A percentile compares a stretch with the other conserved stretches of the same genome.
These are phyloP conservation scores for Macrophya alboannulata DNA, from an alignment of 2,888 invertebrate species.

Conservation along the genomic window DNA sequence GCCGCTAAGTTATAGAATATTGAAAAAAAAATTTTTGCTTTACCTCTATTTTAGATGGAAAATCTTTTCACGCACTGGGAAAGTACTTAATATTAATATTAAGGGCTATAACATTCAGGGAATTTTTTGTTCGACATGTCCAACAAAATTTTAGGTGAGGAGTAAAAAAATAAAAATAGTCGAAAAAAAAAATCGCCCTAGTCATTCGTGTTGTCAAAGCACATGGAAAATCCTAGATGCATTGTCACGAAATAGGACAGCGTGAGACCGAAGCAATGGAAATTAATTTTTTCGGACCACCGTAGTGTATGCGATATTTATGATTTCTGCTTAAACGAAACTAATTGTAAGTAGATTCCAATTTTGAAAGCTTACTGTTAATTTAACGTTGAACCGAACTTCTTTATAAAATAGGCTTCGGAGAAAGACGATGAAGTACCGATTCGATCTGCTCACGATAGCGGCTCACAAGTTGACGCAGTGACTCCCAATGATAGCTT, in stretches of 20 bases:
- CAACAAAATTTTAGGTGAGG: too few relatives aligned
- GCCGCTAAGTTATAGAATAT: too few relatives aligned
- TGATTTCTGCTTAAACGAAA: not conserved
- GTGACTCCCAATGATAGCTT: slow-evolving; percentile 72
- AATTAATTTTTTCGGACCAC: not conserved
- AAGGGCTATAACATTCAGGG: too few relatives aligned
- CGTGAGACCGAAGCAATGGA: not conserved
- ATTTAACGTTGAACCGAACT: not conserved
- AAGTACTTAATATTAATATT: too few relatives aligned
- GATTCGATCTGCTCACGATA: slow-evolving; percentile 71
- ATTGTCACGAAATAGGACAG: not conserved
- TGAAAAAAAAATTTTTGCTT: too few relatives aligned
- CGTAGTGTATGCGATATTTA: not conserved
- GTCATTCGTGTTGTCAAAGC: not conserved
- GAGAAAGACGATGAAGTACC: slow-evolving; percentile 72
- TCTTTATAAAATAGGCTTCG: slow-evolving; percentile 65
- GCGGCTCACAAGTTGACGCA: slow-evolving; percentile 70
- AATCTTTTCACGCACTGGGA: too few relatives aligned
- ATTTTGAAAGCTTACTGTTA: not conserved
- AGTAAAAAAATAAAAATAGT: too few relatives aligned
- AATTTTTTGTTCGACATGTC: too few relatives aligned
- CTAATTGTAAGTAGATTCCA: not conserved
- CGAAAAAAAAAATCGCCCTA: too few relatives aligned
- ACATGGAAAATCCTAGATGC: not conserved
- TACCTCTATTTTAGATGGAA: too few relatives aligned